These are phyloP conservation scores for Plemyria rubiginata DNA, from an alignment of 2,888 invertebrate genomes.

Conservation along the genomic window DNA sequence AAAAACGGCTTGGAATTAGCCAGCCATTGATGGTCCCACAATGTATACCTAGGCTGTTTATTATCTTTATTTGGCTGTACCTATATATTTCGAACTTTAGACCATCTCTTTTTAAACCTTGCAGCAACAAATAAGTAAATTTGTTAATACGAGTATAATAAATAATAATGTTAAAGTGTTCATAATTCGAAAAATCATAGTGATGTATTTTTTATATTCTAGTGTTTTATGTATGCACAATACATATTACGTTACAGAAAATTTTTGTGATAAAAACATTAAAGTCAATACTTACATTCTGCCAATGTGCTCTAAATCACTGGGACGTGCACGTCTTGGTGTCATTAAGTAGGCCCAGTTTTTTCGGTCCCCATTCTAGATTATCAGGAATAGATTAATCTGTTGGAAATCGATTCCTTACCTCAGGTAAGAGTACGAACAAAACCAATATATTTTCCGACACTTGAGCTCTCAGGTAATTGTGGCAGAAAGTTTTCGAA, in stretches of 20 bases:
- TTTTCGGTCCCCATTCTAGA: conserved; percentile 14
- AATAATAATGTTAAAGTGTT: too few species aligned
- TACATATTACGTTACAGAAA: neutral
- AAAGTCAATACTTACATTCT: neutral
- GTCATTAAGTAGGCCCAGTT: conserved; percentile 14
- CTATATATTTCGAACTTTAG: too few species aligned
- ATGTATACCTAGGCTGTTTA: neutral
- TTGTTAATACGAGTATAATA: too few species aligned
- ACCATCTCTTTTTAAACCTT: too few species aligned
- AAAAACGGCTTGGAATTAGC: conserved; percentile 28
- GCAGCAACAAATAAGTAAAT: too few species aligned
- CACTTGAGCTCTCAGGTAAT: conserved; percentile 85
- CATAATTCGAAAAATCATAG: too few species aligned
- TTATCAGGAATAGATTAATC: conserved; percentile 51
- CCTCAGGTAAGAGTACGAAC: conserved; percentile 69
- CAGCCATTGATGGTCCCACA: conserved; percentile 7
- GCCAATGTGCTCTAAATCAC: conserved; percentile 17
- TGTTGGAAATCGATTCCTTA: conserved; percentile 62
- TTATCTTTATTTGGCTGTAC: neutral
- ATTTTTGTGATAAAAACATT: neutral
- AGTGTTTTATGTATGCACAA: too few species aligned
- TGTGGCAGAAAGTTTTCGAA: conserved; percentile 83
- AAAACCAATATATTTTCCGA: conserved; percentile 83
- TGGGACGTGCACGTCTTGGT: neutral
- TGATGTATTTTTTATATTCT: too few species aligned